Base-by-base conservation (phyloP, 1,140 invertebrate species). In the Danaus melanippus region DNA sequence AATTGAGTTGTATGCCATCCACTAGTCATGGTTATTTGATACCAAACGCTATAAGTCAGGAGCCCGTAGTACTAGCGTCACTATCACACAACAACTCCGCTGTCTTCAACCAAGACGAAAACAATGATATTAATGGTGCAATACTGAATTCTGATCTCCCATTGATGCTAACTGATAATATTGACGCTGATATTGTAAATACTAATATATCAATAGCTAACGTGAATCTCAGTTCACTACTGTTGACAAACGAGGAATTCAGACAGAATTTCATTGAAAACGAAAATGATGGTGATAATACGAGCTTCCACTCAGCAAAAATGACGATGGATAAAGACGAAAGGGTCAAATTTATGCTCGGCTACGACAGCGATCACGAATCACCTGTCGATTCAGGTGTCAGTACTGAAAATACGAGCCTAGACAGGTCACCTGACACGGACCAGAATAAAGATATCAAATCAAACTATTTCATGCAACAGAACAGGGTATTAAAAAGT, bases 321-420 rank as follows among this genome's bases (percentile, higher is more conserved):
- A 72, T 69, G 62, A 70, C 54, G 10, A 46, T 75, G 53, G 71
- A 78, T 10, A 68, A 62, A 17, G 79, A 81, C 7, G 72, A 88
- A n/a, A 89, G 84, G 21, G 89, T 90, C 42, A 86, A 83, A 63
- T 88, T 88, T 57, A 81, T 85, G 66, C 60, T 87, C 42, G 85
- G 82, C 5, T 86, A 88, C 50, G 86, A 87, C 40, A 87, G 84
- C 55, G 85, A 87, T n/a, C 79, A 84, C 9, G 84, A 87, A 52
- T 87, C 84, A 40, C 91, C 91, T 1, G 89, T 84, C 0, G 92
- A 93, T 71, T 92, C 91, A 0, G 92, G 92, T 0, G 91, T 93
- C 43, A 92, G 91, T 61, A 93, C 92, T 0, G 92, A 92, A 72
- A 93, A 92, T 53, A 92, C 91, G 6, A 92, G 92, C 67, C 74